Conservation (phyloP, 2,888 invertebrate genomes). For the Cristatella mucedo region DNA sequence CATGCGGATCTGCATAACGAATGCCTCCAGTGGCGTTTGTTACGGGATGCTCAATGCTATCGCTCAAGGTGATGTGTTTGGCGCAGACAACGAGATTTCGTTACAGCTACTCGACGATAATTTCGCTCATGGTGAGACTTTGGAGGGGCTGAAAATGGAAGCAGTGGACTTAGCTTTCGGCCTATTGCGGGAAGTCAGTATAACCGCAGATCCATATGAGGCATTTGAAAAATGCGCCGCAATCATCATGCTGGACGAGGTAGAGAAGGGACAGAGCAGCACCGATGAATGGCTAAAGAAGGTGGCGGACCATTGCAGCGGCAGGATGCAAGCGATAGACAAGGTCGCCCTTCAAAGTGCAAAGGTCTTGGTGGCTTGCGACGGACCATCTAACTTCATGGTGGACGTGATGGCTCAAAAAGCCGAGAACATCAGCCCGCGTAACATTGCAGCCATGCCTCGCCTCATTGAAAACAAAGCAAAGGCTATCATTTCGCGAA, state of each 20-base stretch:
- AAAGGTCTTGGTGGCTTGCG: conserved; percentile 26
- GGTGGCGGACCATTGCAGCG: conserved; percentile 19
- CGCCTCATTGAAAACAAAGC: conserved; percentile 27
- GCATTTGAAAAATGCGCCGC: conserved; percentile 26
- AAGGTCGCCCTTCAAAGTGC: conserved; percentile 21
- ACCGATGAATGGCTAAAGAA: conserved; percentile 21
- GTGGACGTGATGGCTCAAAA: conserved; percentile 24
- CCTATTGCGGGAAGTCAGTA: conserved; percentile 17
- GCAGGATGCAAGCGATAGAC: conserved; percentile 23
- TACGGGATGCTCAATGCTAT: conserved; percentile 22
- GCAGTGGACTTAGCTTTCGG: conserved; percentile 23
- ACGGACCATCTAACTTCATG: conserved; percentile 31
- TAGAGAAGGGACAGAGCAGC: conserved; percentile 13
- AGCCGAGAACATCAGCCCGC: conserved; percentile 22
- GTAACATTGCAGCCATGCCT: conserved; percentile 28
- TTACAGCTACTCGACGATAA: conserved; percentile 21
- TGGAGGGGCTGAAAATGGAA: conserved; percentile 29
- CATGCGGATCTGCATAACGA: conserved; percentile 28
- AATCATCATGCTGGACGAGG: conserved; percentile 23
- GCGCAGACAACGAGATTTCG: conserved; percentile 20
- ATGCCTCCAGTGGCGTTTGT: conserved; percentile 22
- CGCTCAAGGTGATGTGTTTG: conserved; percentile 27
- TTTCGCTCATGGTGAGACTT: not conserved
- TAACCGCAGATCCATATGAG: conserved; percentile 17
- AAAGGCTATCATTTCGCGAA: conserved; percentile 26